Evolutionary conservation across 2,888 invertebrate species (phyloP), one percentile per base, ranked within the genome.

Genomic region (Drosophila melanosoma): DNA sequence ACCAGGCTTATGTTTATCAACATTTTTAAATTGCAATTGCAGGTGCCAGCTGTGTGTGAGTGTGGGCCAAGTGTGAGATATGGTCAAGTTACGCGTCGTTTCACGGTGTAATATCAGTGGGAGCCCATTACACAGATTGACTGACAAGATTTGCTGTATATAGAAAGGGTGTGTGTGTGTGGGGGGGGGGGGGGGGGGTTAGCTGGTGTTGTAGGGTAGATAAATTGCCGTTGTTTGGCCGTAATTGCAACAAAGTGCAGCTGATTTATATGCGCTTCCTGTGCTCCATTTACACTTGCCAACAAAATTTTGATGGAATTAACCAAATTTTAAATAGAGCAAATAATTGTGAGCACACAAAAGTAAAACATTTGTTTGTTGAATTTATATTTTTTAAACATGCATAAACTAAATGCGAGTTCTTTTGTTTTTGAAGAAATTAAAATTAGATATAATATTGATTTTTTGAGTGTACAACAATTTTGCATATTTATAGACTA

Each of bases 91-190:
- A 66, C 69, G 81, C 72, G 70, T 54, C 48, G 56, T 57, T 63
- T n/a, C 48, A 36, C 66, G 54, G 79, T 78, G 78, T 87, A 89
- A 83, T 88, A 70, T 84, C 82, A 81, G 77, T 78, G 68, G 79
- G 75, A 54, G 76, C 78, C 76, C 76, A 84, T 89, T 89, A 78
- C 76, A 69, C 73, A 89, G 89, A 86, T 87, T 84, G 84, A 89
- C 76, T 80, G 78, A 74, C 72, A 80, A 83, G 85, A 88, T 89
- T 86, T 79, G 64, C 60, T 66, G 26, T 32, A 32, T 33, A 20
- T 52, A 1, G 23, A 23, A 23, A 23, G 23, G n/a, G n/a, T n/a
- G n/a, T n/a, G n/a, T n/a, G n/a, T n/a, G n/a, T n/a, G n/a, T n/a
- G n/a, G n/a, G n/a, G n/a, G n/a, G 0, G 8, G 7, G 15, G 15